A percentile compares a stretch with the other conserved stretches of the same genome.
Evolutionary conservation across 2,888 invertebrate genomes (phyloP).

Genomic region (Crossocerus cetratus): DNA sequence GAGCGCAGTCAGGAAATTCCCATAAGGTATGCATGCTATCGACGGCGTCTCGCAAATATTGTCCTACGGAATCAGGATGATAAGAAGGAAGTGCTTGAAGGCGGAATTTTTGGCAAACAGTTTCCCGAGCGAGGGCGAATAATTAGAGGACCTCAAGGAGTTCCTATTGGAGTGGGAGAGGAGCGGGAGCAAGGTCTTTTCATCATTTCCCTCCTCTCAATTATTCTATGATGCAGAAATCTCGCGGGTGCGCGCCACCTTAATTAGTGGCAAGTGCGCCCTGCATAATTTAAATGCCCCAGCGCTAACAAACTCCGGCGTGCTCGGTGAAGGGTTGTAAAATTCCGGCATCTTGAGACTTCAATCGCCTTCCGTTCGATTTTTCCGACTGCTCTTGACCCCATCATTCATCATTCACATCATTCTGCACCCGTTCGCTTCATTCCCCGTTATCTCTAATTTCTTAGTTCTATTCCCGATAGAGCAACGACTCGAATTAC

Average conservation of each 20-base stretch:
- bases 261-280: slow-evolving; percentile 46
- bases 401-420: too few species aligned
- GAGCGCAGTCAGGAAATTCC: too few species aligned
- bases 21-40: too few species aligned
- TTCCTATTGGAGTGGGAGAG: slow-evolving; percentile 32
- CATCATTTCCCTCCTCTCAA: slow-evolving; percentile 43
- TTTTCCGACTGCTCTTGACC: too few species aligned
- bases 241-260: slow-evolving; percentile 31
- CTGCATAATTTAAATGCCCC: slow-evolving; percentile 46
- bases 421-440: too few species aligned
- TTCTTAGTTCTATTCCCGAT: too few species aligned
- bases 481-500: too few species aligned
- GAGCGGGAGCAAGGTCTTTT: slow-evolving; percentile 38
- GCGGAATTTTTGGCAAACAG: neutral
- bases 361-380: too few species aligned
- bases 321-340: too few species aligned
- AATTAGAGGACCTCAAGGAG: slow-evolving; percentile 34
- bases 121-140: slow-evolving; percentile 9
- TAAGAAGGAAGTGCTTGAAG: too few species aligned
- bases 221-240: slow-evolving; percentile 44
- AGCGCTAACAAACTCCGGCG: slow-evolving; percentile 23
- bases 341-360: too few species aligned
- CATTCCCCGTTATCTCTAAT: too few species aligned
- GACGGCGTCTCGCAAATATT: neutral
- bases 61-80: neutral